These are phyloP conservation scores for Euleptes europaea DNA, from an alignment of 2,113 vertebrate species.

Conservation along the genomic window DNA sequence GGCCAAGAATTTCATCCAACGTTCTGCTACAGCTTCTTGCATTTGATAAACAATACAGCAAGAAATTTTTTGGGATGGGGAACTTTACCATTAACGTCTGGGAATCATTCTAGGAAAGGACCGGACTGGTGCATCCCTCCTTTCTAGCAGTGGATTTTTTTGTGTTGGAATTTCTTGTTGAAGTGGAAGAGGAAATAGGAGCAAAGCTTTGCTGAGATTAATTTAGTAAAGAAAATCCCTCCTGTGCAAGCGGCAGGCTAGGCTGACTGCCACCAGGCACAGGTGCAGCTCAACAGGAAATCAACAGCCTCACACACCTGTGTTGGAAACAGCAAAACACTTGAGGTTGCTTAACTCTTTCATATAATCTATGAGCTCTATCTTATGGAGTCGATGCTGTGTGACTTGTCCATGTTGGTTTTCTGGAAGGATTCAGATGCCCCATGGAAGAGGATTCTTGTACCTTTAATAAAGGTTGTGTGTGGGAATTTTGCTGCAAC, in stretches of 20 bases:
- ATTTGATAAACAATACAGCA: no score
- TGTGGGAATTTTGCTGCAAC: neutral
- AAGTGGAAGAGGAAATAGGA: neutral
- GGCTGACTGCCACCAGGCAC: neutral
- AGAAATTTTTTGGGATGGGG: neutral
- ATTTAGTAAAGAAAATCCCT: neutral
- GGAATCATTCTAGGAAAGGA: neutral
- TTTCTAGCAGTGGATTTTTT: neutral
- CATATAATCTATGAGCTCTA: neutral
- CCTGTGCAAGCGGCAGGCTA: neutral
- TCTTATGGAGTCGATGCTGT: neutral
- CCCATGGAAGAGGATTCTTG: no score
- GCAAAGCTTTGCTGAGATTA: neutral
- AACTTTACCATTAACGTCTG: neutral
- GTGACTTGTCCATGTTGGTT: neutral
- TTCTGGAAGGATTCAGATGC: no score
- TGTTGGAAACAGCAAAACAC: neutral
- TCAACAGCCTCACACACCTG: slow-evolving; percentile 17
- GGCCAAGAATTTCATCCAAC: no score
- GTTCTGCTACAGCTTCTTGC: no score
- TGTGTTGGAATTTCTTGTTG: neutral
- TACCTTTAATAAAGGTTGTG: neutral
- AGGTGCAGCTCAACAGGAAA: slow-evolving; percentile 14
- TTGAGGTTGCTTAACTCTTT: slow-evolving; percentile 3
- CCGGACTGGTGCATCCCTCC: neutral